A percentile compares a stretch with the other conserved stretches of the same genome.
These are phyloP conservation scores for Paracentrotus lividus DNA, from an alignment of 53 echinoderm and acorn worm species.

Conservation along the genomic window DNA sequence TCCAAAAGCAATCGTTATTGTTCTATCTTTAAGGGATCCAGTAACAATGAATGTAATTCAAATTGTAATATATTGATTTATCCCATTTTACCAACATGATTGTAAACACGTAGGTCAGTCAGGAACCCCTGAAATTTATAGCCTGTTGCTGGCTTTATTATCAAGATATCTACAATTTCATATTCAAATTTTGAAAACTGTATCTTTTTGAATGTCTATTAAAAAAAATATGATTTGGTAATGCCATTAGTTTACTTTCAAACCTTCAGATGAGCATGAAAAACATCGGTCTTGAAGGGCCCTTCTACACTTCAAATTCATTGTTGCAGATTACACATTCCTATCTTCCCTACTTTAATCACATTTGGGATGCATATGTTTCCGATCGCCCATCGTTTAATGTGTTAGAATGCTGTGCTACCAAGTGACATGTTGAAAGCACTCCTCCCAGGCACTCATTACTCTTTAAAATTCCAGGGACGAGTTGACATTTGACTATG, in stretches of 20 bases:
- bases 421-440: neutral
- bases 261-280: neutral
- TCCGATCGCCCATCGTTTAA: neutral
- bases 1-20: too few relatives aligned
- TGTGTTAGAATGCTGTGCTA: neutral
- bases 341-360: neutral
- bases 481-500: neutral
- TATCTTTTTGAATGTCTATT: too few relatives aligned
- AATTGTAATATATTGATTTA: too few relatives aligned
- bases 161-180: too few relatives aligned
- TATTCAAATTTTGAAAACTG: too few relatives aligned
- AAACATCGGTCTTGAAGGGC: neutral
- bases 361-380: neutral
- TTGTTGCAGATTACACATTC: neutral
- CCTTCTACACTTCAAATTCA: neutral
- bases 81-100: too few relatives aligned
- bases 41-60: too few relatives aligned
- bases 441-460: slow-evolving; percentile 12
- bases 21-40: too few relatives aligned
- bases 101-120: too few relatives aligned
- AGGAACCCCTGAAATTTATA: too few relatives aligned
- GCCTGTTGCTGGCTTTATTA: too few relatives aligned
- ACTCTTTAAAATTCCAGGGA: neutral
- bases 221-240: too few relatives aligned
- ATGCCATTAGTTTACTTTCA: neutral